Conservation (phyloP, 2,113 vertebrate species). For the Podarcis muralis region DNA sequence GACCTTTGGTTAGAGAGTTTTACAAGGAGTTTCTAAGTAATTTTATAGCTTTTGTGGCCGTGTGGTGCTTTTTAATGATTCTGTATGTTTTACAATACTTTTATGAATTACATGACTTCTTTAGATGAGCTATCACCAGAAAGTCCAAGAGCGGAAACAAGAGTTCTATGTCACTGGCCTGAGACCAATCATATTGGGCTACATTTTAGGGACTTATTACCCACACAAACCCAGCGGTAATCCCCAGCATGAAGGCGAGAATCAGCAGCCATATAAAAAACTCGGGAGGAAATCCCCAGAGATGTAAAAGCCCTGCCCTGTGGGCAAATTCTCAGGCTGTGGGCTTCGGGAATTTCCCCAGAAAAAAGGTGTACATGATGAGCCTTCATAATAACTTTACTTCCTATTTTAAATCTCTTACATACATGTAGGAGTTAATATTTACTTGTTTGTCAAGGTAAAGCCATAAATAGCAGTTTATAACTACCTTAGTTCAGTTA, state of each 20-base stretch:
- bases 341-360: background rate
- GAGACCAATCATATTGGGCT: background rate
- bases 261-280: background rate
- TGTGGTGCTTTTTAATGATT: background rate
- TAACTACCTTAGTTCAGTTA: too few species aligned
- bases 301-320: background rate
- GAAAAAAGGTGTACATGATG: background rate
- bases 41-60: background rate
- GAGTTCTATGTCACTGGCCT: background rate
- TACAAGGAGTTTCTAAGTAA: background rate
- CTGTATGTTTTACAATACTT: background rate
- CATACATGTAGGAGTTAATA: background rate
- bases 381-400: background rate
- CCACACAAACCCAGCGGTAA: background rate
- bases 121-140: background rate
- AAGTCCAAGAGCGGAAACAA: background rate
- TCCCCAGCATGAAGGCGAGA: background rate
- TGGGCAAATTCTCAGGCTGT: background rate
- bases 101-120: background rate
- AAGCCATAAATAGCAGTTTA: background rate
- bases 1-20: background rate
- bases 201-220: background rate
- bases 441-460: too few species aligned
- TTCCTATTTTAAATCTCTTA: conserved; percentile 3
- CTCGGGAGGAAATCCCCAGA: background rate